These are phyloP conservation scores for Papilio helenus DNA, from an alignment of 1,140 invertebrate genomes.

Conservation along the genomic window DNA sequence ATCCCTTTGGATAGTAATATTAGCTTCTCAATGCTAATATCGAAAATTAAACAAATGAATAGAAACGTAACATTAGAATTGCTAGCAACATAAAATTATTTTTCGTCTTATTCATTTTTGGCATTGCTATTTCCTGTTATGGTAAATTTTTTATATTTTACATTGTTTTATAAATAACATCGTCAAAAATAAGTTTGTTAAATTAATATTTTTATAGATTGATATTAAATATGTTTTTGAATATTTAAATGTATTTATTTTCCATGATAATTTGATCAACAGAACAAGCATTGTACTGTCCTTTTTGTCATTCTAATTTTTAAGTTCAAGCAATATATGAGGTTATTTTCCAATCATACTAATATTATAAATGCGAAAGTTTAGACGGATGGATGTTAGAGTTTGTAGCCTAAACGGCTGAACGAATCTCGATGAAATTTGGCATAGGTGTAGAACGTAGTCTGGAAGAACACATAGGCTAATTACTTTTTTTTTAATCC, in stretches of 20 bases:
- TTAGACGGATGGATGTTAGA: too few relatives aligned
- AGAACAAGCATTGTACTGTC: too few relatives aligned
- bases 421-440: too few relatives aligned
- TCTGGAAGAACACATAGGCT: too few relatives aligned
- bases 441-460: too few relatives aligned
- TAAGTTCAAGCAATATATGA: too few relatives aligned
- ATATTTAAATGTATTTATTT: not conserved
- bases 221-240: not conserved
- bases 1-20: conserved; percentile 20
- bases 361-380: too few relatives aligned
- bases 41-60: conserved; percentile 23
- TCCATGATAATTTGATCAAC: not conserved
- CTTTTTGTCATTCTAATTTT: too few relatives aligned
- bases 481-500: too few relatives aligned
- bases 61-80: conserved; percentile 32
- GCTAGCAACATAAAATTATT: not conserved
- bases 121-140: not conserved
- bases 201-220: not conserved
- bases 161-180: not conserved
- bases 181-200: too few relatives aligned
- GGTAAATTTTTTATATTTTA: not conserved
- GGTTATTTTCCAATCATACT: too few relatives aligned
- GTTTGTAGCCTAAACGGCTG: too few relatives aligned
- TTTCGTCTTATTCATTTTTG: not conserved
- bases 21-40: conserved; percentile 14